Conservation (phyloP, 2,888 invertebrate species). For the Acholoe squamosa region DNA sequence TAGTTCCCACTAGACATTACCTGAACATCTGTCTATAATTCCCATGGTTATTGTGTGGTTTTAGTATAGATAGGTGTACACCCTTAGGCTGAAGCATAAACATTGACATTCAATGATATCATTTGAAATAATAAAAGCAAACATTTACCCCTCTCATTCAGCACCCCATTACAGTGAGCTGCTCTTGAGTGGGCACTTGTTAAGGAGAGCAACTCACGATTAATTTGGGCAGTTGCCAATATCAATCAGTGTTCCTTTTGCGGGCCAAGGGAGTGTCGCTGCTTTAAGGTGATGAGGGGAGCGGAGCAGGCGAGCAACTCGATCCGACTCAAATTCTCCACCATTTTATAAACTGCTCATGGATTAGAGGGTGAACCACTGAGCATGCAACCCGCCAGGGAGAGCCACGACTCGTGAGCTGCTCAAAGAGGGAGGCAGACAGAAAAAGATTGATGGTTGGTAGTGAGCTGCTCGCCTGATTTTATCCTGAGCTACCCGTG, state of each 20-base stretch:
- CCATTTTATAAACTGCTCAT: neutral
- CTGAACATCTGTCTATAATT: too few relatives aligned
- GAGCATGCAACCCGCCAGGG: neutral
- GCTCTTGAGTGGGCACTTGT: neutral
- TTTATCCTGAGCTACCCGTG: too few relatives aligned
- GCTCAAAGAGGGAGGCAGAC: neutral
- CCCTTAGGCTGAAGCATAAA: too few relatives aligned
- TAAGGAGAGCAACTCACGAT: neutral
- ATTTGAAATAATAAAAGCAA: too few relatives aligned
- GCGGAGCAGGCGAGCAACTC: neutral
- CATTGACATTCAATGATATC: too few relatives aligned
- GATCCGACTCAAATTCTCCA: neutral
- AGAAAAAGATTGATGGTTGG: neutral
- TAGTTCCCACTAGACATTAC: too few relatives aligned
- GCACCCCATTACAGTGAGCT: too few relatives aligned
- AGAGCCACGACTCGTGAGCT: neutral
- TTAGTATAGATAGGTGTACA: too few relatives aligned
- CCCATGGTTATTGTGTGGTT: too few relatives aligned
- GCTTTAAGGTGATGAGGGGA: neutral
- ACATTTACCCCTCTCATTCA: too few relatives aligned
- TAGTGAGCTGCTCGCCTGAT: too few relatives aligned
- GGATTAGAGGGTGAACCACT: conserved; percentile 20
- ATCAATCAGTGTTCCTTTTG: neutral
- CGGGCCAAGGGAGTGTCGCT: neutral
- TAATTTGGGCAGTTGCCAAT: conserved; percentile 38